Base-by-base conservation (phyloP, 2,888 invertebrate species). In the Scaptomyza flava region DNA sequence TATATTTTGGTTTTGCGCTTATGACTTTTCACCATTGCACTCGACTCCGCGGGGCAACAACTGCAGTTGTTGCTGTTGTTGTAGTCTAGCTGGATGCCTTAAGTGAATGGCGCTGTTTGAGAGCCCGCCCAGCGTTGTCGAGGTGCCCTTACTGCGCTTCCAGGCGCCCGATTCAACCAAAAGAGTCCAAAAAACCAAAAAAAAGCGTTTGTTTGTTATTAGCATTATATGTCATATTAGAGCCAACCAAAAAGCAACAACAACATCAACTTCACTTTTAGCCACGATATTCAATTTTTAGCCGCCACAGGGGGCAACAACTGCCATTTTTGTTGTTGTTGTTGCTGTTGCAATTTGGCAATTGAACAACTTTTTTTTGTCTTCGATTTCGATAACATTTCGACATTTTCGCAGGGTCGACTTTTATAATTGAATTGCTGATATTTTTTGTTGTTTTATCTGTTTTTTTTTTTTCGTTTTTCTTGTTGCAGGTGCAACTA, bases 21-120 rank as follows among this genome's bases (percentile, higher is more conserved):
- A 78, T 86, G 82, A 82, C 82, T 82, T 82, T 86, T 82, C 81
- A 82, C 87, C 87, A 81, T 77, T 82, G 86, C 86, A 86, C 81
- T 82, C 83, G 80, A 72, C 74, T 60, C 34, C 46, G 38, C 63
- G 56, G 45, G 38, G 45, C 46, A 46, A 42, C n/a, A 31, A n/a
- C 23, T 51, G 23, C 17, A n/a, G 23, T 23, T 36, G 11, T 23
- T 34, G 34, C 9, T 27, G 11, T 23, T 30, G 46, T 41, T 45
- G 36, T 6, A 12, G 33, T 23, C 9, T 83, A 75, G 60, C 79
- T 74, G 65, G 68, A 65, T 68, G 42, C 77, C 74, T 77, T 71
- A 81, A 82, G 82, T 82, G 82, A 82, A 82, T 78, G 81, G 85
- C 81, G 71, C 61, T 36, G 47, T 57, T 42, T 57, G 7, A n/a